These are phyloP conservation scores for Rhagologus leucostigma DNA, from an alignment of 2,113 vertebrate species.

Conservation along the genomic window DNA sequence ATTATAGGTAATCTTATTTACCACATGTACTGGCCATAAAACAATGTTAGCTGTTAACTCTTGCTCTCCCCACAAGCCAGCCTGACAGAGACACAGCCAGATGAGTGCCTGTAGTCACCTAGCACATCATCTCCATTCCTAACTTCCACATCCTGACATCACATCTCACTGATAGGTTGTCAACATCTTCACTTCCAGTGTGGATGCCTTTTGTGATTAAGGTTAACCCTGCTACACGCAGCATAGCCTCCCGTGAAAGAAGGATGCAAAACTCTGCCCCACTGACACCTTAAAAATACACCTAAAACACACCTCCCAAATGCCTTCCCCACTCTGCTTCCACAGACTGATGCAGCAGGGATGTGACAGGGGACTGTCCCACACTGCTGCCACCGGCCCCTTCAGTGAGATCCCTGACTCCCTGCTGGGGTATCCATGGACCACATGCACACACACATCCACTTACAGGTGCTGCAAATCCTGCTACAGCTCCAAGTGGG, in stretches of 20 bases:
- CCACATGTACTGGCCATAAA: neutral
- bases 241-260: neutral
- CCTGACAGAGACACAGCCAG: neutral
- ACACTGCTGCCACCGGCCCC: neutral
- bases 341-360: neutral
- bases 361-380: neutral
- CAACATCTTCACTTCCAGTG: neutral
- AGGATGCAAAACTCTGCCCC: neutral
- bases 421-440: too few species aligned
- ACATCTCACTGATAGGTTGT: neutral
- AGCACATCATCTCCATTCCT: neutral
- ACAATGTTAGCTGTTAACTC: constrained; percentile 5
- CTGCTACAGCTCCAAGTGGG: neutral
- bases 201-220: neutral
- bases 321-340: neutral
- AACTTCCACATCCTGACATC: neutral
- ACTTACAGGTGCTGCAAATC: fast-evolving
- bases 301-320: neutral
- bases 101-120: neutral
- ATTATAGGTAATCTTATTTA: constrained; percentile 61
- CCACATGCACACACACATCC: neutral
- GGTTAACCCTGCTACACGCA: neutral
- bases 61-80: neutral
- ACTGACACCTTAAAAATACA: neutral
- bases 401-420: neutral